These are phyloP conservation scores for Argyrosomus regius DNA, from an alignment of 2,797 vertebrate species.

Conservation along the genomic window DNA sequence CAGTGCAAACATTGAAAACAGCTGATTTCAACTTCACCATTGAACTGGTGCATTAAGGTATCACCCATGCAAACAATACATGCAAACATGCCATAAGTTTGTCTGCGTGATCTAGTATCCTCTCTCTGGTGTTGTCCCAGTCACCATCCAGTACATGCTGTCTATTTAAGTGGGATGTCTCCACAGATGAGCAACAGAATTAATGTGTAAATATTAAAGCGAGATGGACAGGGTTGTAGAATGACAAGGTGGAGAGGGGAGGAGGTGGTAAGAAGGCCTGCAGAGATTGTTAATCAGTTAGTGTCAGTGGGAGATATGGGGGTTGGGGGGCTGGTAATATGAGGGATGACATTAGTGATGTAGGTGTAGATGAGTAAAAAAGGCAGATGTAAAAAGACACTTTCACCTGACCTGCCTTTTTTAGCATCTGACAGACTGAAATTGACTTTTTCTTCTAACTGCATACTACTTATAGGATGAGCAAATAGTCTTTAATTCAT, in stretches of 20 bases:
- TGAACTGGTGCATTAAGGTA: constrained; percentile 2
- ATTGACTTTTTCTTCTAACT: constrained; percentile 5
- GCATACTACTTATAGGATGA: not conserved
- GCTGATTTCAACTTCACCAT: not conserved
- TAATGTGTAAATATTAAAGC: constrained; percentile 48
- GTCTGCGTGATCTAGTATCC: not conserved
- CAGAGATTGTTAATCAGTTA: constrained; percentile 63
- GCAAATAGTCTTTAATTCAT: not conserved
- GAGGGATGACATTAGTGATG: constrained; percentile 24
- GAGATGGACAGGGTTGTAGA: constrained; percentile 26
- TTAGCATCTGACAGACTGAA: constrained; percentile 42
- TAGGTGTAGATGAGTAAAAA: constrained; percentile 25
- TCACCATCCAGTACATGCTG: not conserved
- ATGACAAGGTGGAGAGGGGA: constrained; percentile 17
- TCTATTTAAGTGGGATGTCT: constrained; percentile 15
- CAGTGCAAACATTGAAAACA: constrained; percentile 18
- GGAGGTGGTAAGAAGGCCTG: constrained; percentile 10
- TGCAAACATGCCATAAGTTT: constrained; percentile 7
- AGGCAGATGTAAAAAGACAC: constrained; percentile 34
- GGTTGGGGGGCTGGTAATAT: constrained; percentile 56
- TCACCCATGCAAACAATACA: constrained; percentile 30
- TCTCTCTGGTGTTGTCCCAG: constrained; percentile 9
- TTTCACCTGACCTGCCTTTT: constrained; percentile 23
- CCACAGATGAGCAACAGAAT: constrained; percentile 32
- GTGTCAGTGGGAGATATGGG: constrained; percentile 60